These are phyloP conservation scores for Paracentrotus lividus DNA, from an alignment of 53 echinoderm and acorn worm species.

Conservation along the genomic window DNA sequence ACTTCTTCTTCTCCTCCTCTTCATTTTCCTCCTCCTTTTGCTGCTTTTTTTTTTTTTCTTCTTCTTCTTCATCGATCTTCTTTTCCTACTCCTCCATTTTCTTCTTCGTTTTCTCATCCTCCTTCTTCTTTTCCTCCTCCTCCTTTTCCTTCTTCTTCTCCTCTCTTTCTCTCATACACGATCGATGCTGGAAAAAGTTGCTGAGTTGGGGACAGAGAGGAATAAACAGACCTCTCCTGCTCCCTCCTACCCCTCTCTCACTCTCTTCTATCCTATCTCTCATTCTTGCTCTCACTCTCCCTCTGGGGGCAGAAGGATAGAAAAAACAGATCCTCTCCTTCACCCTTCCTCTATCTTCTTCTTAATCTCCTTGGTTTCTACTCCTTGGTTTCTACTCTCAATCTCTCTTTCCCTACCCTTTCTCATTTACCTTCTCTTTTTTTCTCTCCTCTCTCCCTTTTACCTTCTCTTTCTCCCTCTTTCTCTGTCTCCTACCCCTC, in stretches of 20 bases:
- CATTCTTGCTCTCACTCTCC: not conserved
- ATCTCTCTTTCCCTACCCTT: not conserved
- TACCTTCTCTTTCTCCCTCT: not conserved
- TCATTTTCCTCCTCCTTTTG: not conserved
- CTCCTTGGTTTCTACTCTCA: not conserved
- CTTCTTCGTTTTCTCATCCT: not conserved
- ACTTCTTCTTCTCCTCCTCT: too few species aligned
- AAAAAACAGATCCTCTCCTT: too few species aligned
- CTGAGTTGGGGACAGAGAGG: too few species aligned
- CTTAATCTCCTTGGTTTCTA: too few species aligned
- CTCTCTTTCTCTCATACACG: constrained; percentile 22
- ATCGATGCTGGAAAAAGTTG: too few species aligned
- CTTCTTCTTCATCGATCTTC: not conserved
- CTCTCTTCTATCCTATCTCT: not conserved
- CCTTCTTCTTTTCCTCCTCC: too few species aligned
- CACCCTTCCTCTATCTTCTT: too few species aligned
- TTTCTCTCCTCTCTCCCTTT: not conserved
- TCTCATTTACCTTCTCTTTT: constrained; percentile 14
- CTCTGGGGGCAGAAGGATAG: too few species aligned
- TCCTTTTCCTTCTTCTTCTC: too few species aligned
- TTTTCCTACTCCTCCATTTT: not conserved
- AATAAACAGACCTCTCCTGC: too few species aligned
- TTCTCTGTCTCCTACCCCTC: not conserved
- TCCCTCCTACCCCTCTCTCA: not conserved
- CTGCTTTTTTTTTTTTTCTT: not conserved